These are phyloP conservation scores for Chanos chanos DNA, from an alignment of 2,797 vertebrate species.

Conservation along the genomic window DNA sequence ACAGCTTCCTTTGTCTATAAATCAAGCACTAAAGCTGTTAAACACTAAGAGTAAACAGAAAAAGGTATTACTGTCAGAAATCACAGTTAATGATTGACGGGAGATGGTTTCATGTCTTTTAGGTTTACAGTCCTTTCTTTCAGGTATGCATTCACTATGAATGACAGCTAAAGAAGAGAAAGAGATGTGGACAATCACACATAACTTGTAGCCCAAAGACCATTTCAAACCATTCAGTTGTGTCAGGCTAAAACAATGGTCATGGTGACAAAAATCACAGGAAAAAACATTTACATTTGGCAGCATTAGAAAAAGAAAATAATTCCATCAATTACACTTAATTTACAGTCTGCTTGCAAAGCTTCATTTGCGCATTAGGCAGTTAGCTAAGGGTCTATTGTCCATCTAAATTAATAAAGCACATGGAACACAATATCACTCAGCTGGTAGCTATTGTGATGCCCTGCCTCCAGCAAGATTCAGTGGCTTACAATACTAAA, in stretches of 20 bases:
- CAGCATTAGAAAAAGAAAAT: conserved; percentile 16
- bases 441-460: conserved; percentile 38
- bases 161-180: background rate
- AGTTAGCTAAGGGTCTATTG: conserved; percentile 44
- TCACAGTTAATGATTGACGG: too few species aligned
- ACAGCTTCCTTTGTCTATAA: too few species aligned
- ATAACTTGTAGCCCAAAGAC: background rate
- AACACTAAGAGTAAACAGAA: too few species aligned
- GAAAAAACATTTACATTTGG: conserved; percentile 12
- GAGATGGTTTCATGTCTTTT: too few species aligned
- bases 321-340: conserved; percentile 36
- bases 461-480: conserved; percentile 41
- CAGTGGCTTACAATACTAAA: conserved; percentile 52
- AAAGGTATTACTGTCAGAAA: too few species aligned
- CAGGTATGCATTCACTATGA: too few species aligned
- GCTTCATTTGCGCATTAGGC: conserved; percentile 42
- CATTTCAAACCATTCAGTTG: too few species aligned
- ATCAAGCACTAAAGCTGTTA: too few species aligned
- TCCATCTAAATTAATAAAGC: conserved; percentile 42
- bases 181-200: background rate
- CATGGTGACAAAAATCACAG: conserved; percentile 22
- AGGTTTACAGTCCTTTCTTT: too few species aligned
- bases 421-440: conserved; percentile 33
- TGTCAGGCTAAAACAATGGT: conserved; percentile 27
- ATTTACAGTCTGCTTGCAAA: conserved; percentile 31